phyloP scores from a whole-genome alignment of 1,140 invertebrate species.

The Drosophila quadrilineata region DNA sequence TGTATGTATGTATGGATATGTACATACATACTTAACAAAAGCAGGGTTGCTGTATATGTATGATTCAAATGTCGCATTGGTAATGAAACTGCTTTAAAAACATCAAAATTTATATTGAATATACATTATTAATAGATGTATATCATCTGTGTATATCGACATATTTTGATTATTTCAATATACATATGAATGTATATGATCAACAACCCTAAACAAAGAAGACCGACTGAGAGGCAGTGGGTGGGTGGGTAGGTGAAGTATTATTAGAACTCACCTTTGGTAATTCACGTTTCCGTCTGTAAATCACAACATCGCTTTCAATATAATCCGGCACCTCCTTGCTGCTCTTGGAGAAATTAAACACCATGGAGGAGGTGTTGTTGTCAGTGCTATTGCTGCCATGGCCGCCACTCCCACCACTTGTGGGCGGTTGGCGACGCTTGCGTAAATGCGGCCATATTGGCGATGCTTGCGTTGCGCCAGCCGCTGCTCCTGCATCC shows the following conservation, averaged over 20 bases:
- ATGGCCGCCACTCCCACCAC: constrained; percentile 44
- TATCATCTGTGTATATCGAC: too few relatives aligned
- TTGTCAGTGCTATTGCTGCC: constrained; percentile 60
- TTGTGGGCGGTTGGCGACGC: constrained; percentile 36
- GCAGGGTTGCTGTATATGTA: too few relatives aligned
- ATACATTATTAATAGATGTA: too few relatives aligned
- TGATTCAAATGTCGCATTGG: too few relatives aligned
- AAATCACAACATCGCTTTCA: constrained; percentile 91
- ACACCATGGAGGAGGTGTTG: constrained; percentile 89
- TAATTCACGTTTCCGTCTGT: constrained; percentile 85
- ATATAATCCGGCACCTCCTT: constrained; percentile 94
- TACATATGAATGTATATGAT: too few relatives aligned
- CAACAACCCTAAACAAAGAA: too few relatives aligned
- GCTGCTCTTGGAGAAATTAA: constrained; percentile 90
- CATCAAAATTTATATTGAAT: too few relatives aligned
- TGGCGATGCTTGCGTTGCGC: constrained; percentile 45
- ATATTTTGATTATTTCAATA: too few relatives aligned
- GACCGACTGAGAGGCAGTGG: neutral
- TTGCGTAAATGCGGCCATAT: constrained; percentile 64
- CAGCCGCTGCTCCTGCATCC: constrained; percentile 68
- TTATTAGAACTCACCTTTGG: constrained; percentile 85
- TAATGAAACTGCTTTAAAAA: too few relatives aligned
- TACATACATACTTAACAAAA: too few relatives aligned
- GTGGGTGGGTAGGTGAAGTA: neutral
- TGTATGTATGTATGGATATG: too few relatives aligned